These are phyloP conservation scores for Virgularia gustaviana DNA, from an alignment of 92 coral and sea anemone genomes.

Conservation along the genomic window DNA sequence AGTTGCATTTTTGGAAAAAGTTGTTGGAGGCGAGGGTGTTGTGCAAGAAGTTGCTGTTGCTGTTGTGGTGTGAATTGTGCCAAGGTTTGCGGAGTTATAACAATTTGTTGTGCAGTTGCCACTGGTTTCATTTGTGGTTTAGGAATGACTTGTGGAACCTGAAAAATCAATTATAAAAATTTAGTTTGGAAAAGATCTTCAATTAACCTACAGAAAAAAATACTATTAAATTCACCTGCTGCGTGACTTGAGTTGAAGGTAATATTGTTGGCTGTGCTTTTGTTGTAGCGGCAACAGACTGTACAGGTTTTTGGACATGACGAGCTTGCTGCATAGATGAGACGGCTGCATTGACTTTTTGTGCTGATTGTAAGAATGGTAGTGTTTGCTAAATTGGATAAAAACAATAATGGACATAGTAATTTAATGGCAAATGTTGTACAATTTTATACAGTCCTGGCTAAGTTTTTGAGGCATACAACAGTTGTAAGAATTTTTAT, in stretches of 20 bases:
- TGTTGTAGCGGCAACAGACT: slow-evolving; percentile 53
- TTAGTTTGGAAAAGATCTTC: too few relatives aligned
- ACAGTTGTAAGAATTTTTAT: too few relatives aligned
- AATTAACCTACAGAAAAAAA: too few relatives aligned
- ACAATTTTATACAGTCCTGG: too few relatives aligned
- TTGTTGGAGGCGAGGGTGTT: slow-evolving; percentile 28
- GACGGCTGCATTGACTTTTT: slow-evolving; percentile 6
- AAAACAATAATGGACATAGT: too few relatives aligned
- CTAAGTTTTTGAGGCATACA: too few relatives aligned
- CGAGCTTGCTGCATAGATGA: slow-evolving; percentile 39
- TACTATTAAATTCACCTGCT: slow-evolving; percentile 3
- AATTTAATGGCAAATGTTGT: too few relatives aligned
- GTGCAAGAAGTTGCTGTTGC: slow-evolving; percentile 65
- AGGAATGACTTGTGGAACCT: slow-evolving; percentile 52
- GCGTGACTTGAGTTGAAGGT: slow-evolving; percentile 18
- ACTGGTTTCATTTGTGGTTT: slow-evolving; percentile 78
- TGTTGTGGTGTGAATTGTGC: slow-evolving; percentile 39
- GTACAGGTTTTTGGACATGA: slow-evolving; percentile 50
- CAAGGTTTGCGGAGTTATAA: slow-evolving; percentile 10
- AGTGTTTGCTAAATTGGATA: too few relatives aligned
- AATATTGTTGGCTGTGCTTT: slow-evolving; percentile 44
- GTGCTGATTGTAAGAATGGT: slow-evolving; percentile 8
- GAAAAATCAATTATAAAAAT: too few relatives aligned
- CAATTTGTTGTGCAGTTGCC: slow-evolving; percentile 47
- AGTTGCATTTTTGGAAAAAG: slow-evolving; percentile 15